phyloP scores from a whole-genome alignment of 1,140 invertebrate species.

The Euura lappo region DNA sequence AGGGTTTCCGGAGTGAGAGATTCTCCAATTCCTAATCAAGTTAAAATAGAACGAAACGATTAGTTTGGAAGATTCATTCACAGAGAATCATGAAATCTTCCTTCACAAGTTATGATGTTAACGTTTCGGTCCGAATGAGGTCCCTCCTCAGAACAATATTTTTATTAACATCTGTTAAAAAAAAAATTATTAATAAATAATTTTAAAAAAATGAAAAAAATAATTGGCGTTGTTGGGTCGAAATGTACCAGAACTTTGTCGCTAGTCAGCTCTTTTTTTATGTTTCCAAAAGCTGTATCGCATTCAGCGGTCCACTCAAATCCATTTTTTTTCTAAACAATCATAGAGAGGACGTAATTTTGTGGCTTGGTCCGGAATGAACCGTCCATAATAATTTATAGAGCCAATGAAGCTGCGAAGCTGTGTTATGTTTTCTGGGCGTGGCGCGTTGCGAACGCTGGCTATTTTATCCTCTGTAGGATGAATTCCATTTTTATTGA shows the following conservation, averaged over 20 bases:
- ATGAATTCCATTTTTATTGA: slow-evolving; percentile 34
- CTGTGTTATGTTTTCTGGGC: slow-evolving; percentile 26
- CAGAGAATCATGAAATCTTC: no score
- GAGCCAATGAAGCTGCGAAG: slow-evolving; percentile 34
- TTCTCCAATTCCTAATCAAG: no score
- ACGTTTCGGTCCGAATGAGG: no score
- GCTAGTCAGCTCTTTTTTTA: slow-evolving; percentile 30
- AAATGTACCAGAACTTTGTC: slow-evolving; percentile 45
- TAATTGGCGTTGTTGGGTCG: no score
- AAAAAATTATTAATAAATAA: no score
- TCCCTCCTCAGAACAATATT: no score
- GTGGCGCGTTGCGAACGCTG: not conserved
- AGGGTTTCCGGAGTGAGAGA: no score
- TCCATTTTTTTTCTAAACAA: slow-evolving; percentile 31
- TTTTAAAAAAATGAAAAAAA: no score
- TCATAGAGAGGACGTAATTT: slow-evolving; percentile 37
- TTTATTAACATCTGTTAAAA: no score
- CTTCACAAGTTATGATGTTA: no score
- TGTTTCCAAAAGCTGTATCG: slow-evolving; percentile 34
- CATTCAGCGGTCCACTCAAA: slow-evolving; percentile 36
- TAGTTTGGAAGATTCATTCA: no score
- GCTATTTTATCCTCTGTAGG: slow-evolving; percentile 19
- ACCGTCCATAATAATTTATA: slow-evolving; percentile 44
- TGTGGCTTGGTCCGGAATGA: slow-evolving; percentile 40
- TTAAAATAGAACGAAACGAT: no score